These are phyloP conservation scores for Oligia strigilis DNA, from an alignment of 2,888 invertebrate genomes.

Conservation along the genomic window DNA sequence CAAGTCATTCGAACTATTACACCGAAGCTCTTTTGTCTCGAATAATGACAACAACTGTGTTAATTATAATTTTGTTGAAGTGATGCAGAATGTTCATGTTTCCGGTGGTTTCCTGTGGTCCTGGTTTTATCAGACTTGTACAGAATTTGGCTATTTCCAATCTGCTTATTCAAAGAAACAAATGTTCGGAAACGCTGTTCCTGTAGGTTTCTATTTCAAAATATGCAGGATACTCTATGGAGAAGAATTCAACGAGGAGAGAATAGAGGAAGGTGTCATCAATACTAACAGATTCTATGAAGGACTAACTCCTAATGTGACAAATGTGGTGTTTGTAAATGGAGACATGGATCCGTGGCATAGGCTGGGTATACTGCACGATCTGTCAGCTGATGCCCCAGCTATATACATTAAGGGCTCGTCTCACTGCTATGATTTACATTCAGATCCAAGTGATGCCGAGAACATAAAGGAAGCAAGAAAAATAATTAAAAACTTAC, in stretches of 20 bases:
- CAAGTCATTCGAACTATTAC: neutral
- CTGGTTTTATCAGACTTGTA: conserved; percentile 92
- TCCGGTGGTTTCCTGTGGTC: too few species aligned
- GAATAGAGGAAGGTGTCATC: conserved; percentile 78
- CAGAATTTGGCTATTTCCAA: conserved; percentile 94
- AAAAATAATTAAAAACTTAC: conserved; percentile 74
- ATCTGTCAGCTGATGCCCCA: conserved; percentile 80
- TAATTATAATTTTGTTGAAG: too few species aligned
- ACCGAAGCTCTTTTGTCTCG: conserved; percentile 65
- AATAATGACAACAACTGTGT: conserved; percentile 65
- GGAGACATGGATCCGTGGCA: conserved; percentile 91
- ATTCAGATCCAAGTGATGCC: conserved; percentile 69
- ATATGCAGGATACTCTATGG: conserved; percentile 84
- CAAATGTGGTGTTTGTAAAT: conserved; percentile 90
- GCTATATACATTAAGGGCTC: conserved; percentile 76
- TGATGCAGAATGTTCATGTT: too few species aligned
- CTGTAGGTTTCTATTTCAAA: conserved; percentile 80
- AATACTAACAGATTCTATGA: conserved; percentile 88
- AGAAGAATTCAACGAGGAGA: conserved; percentile 75
- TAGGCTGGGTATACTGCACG: conserved; percentile 85
- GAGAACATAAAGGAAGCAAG: conserved; percentile 79
- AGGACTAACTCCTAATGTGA: conserved; percentile 84
- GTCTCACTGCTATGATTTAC: conserved; percentile 80
- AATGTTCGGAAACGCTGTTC: conserved; percentile 89
- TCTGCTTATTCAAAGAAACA: conserved; percentile 90